Evolutionary conservation across 1,140 invertebrate species (phyloP), one percentile per base, ranked within the genome.

Genomic region (Zaprionus africanus): DNA sequence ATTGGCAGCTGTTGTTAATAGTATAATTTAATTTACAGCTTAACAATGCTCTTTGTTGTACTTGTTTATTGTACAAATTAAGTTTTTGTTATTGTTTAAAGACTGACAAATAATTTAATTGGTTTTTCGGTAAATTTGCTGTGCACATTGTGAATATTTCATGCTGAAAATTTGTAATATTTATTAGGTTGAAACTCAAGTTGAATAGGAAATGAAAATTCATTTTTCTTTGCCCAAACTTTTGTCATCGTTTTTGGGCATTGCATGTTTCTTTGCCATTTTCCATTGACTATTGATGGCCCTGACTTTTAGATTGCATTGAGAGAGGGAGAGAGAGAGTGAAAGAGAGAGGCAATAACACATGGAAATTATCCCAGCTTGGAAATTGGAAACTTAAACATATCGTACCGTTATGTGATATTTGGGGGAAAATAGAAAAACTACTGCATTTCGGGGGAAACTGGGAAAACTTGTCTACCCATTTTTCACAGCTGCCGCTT

Each of bases 401-500:
- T 38, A 38, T 22, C 28, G 24, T 61, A 46, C 57, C 65, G 41
- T 59, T 59, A 68, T 59, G 17, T 61, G 41, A 19, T 38, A 38
- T 38, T 38, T 46, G 41, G 41, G 41, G 41, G 7, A 46, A 46
- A 46, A 17, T n/a, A 19, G n/a, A 17, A 17, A 43, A 61, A 61
- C 17, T 28, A 9, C 15, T 15, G 31, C 69, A 53, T 34, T 53
- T 11, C 31, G n/a, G 19, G 19, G 22, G 34, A 59, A 61, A 63
- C 38, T 76, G 75, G 36, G 26, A 26, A 38, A 38, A 12, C 13
- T 38, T 38, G 3, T 46, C n/a, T 9, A 9, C 41, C n/a, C 28
- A 38, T 62, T 38, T 75, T 49, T 74, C 49, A 54, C 65, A 61
- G 62, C 57, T 79, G 77, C 46, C 15, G 73, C 77, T 73, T 78